phyloP scores from a whole-genome alignment of 2,797 vertebrate genomes.

The Sciurus carolinensis region DNA sequence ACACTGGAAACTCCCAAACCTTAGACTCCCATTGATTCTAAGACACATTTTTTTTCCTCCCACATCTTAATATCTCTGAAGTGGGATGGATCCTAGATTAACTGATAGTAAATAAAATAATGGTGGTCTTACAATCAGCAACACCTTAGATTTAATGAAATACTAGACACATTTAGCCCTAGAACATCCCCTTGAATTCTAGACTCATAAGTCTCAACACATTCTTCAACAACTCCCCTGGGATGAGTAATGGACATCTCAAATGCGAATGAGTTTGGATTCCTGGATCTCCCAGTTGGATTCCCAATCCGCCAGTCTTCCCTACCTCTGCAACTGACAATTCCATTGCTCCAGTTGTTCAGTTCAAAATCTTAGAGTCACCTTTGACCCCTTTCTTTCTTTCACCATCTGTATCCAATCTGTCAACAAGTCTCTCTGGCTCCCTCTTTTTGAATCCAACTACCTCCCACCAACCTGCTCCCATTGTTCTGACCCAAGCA shows the following conservation, averaged over 20 bases:
- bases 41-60: not conserved
- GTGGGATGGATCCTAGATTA: not conserved
- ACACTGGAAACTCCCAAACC: not conserved
- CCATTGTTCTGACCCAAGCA: not conserved
- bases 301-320: not conserved
- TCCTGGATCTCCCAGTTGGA: not conserved
- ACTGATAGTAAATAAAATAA: not conserved
- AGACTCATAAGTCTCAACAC: slow-evolving; percentile 49
- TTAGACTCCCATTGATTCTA: not conserved
- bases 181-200: not conserved
- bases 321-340: not conserved
- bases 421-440: not conserved
- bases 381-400: not conserved
- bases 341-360: not conserved
- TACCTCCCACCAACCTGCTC: not conserved
- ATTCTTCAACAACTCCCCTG: slow-evolving; percentile 10
- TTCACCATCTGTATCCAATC: not conserved
- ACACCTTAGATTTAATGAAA: slow-evolving; percentile 30
- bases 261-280: not conserved
- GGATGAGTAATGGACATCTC: not conserved
- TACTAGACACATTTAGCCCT: not conserved
- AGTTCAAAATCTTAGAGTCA: not conserved
- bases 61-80: not conserved
- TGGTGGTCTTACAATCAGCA: not conserved
- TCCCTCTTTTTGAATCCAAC: not conserved